A percentile compares a stretch with the other conserved stretches of the same genome.
Evolutionary conservation across 2,797 vertebrate species (phyloP).

Genomic region (Chrysocyon brachyurus): DNA sequence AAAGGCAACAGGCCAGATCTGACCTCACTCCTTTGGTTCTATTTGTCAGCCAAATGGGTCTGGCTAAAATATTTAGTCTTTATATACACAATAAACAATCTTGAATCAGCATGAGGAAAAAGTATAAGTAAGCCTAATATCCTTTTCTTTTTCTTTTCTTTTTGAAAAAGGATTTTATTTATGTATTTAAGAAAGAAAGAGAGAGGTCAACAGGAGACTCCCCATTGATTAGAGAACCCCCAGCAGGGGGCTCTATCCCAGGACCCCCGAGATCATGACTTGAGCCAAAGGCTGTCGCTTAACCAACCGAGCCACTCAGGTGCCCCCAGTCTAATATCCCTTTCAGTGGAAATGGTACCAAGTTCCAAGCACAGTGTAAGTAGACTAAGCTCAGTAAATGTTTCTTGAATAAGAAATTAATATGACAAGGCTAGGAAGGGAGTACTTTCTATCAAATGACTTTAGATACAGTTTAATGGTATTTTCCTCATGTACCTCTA

Average conservation of each 20-base stretch:
- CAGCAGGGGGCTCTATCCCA: no score
- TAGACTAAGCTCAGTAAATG: background rate
- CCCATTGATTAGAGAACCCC: no score
- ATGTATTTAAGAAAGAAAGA: no score
- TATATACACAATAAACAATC: constrained; percentile 8
- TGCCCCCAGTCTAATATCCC: no score
- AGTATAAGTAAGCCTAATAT: background rate
- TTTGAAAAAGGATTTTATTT: no score
- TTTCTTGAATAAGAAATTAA: constrained; percentile 11
- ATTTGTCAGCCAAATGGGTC: background rate
- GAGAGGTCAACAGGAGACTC: no score
- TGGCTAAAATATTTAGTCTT: constrained; percentile 48
- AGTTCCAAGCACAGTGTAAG: background rate
- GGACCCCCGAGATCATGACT: no score
- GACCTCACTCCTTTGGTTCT: constrained; percentile 22
- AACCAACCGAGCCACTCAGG: no score
- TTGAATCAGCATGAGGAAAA: constrained; percentile 8
- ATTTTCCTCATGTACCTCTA: background rate
- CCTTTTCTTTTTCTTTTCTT: no score
- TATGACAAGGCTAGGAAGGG: background rate
- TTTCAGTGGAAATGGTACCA: background rate
- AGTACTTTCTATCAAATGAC: background rate
- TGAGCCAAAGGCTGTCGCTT: no score
- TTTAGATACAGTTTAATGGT: background rate
- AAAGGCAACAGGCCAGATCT: constrained; percentile 43